phyloP scores from a whole-genome alignment of 2,113 vertebrate species.

The Pseudorectes ferrugineus region DNA sequence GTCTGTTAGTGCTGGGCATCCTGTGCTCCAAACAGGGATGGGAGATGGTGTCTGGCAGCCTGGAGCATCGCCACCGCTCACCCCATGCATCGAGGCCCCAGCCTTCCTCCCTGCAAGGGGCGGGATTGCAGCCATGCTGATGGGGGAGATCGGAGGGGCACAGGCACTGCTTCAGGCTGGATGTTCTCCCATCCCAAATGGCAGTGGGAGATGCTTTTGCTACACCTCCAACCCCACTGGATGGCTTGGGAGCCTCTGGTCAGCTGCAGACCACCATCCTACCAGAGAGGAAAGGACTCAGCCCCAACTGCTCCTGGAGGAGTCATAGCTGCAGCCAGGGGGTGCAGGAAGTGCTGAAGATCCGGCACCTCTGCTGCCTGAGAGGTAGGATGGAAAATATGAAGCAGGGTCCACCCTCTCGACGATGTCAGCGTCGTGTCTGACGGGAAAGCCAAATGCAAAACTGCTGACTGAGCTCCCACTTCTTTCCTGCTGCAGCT shows the following conservation, averaged over 20 bases:
- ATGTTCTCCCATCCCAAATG: not conserved
- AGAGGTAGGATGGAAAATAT: slow-evolving; percentile 17
- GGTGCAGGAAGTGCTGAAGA: not conserved
- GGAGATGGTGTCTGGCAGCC: not conserved
- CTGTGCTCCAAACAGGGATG: not conserved
- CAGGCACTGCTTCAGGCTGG: not conserved
- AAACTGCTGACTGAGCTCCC: slow-evolving; percentile 52
- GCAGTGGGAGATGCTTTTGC: not conserved
- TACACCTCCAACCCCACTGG: not conserved
- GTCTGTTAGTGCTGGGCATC: not conserved
- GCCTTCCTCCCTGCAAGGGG: not conserved
- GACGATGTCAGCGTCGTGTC: fast-evolving
- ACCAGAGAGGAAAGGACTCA: not conserved
- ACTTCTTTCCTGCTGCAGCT: not conserved
- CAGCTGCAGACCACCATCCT: not conserved
- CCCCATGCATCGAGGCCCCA: fast-evolving
- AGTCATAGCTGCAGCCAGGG: not conserved
- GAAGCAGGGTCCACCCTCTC: not conserved
- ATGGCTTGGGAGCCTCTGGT: not conserved
- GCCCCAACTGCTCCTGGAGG: fast-evolving
- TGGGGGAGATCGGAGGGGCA: fast-evolving
- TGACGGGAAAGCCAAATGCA: slow-evolving; percentile 35
- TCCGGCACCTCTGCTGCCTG: not conserved
- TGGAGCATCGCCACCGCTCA: not conserved
- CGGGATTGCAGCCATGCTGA: not conserved